Conservation (phyloP, 2,888 invertebrate species). For the Dryobota labecula region DNA sequence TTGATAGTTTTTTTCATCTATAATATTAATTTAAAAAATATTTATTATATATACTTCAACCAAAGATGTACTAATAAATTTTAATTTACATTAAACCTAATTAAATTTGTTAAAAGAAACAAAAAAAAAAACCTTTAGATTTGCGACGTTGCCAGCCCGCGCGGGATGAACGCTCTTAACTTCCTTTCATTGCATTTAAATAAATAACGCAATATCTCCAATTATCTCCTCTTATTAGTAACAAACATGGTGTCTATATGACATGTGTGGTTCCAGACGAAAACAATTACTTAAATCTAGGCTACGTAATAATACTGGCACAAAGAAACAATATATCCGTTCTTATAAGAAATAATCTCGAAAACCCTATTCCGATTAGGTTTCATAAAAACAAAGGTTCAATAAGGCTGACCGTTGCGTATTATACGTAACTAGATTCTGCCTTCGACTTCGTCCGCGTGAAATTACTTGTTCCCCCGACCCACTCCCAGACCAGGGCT, state of each 20-base stretch:
- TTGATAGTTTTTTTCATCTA: too few relatives aligned
- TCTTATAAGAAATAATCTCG: slow-evolving; percentile 44
- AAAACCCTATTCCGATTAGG: slow-evolving; percentile 48
- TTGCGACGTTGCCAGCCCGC: too few relatives aligned
- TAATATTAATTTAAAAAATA: too few relatives aligned
- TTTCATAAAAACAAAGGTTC: slow-evolving; percentile 56
- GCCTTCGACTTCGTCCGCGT: too few relatives aligned
- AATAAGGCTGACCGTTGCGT: slow-evolving; percentile 55
- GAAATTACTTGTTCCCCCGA: too few relatives aligned
- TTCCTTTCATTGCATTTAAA: not conserved
- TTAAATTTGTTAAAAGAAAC: too few relatives aligned
- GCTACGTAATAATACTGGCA: slow-evolving; percentile 21
- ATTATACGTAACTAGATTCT: slow-evolving; percentile 42
- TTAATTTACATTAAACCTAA: too few relatives aligned
- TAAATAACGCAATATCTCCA: not conserved
- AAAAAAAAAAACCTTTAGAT: too few relatives aligned
- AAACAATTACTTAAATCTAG: slow-evolving; percentile 40
- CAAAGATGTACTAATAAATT: too few relatives aligned
- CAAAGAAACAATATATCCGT: slow-evolving; percentile 39
- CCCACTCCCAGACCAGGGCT: too few relatives aligned
- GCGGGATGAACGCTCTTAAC: too few relatives aligned
- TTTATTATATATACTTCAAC: too few relatives aligned
- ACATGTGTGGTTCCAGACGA: not conserved
- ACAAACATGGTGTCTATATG: not conserved
- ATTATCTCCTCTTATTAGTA: not conserved